phyloP scores from a whole-genome alignment of 2,113 vertebrate species.

The Actinemys pallida region DNA sequence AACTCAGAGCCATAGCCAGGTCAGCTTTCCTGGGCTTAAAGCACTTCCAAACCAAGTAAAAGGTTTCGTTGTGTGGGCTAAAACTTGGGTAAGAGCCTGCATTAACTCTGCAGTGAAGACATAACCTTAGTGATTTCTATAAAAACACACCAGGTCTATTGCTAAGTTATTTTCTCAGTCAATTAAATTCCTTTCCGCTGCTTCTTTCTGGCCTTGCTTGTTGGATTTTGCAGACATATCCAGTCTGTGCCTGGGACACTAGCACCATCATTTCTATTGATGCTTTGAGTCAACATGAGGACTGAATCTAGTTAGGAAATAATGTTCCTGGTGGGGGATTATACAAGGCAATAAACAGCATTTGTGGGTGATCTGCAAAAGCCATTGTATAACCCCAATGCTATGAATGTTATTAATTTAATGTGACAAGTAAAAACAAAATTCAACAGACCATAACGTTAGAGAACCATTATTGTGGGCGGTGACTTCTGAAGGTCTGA shows the following conservation, averaged over 20 bases:
- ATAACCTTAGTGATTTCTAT: constrained; percentile 16
- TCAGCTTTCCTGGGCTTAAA: neutral
- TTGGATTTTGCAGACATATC: constrained; percentile 44
- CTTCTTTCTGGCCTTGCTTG: neutral
- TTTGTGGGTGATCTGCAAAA: constrained; percentile 20
- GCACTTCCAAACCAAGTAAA: too few species aligned
- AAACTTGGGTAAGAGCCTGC: too few species aligned
- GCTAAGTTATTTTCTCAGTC: constrained; percentile 29
- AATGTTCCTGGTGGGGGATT: constrained; percentile 1
- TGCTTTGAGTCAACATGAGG: neutral
- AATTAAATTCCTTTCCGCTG: neutral
- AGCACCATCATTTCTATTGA: neutral
- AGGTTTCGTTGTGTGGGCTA: too few species aligned
- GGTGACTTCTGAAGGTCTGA: neutral
- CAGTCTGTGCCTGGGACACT: neutral
- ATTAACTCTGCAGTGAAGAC: too few species aligned
- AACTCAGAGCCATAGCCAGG: neutral
- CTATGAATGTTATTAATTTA: constrained; percentile 4
- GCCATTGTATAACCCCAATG: neutral
- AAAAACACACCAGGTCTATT: constrained; percentile 19
- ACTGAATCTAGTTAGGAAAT: neutral
- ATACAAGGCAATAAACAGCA: neutral
- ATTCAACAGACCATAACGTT: neutral
- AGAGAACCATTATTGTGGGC: neutral
- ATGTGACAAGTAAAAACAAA: neutral